Evolutionary conservation across 2,113 vertebrate genomes (phyloP).

Genomic region (Tenrec ecaudatus): DNA sequence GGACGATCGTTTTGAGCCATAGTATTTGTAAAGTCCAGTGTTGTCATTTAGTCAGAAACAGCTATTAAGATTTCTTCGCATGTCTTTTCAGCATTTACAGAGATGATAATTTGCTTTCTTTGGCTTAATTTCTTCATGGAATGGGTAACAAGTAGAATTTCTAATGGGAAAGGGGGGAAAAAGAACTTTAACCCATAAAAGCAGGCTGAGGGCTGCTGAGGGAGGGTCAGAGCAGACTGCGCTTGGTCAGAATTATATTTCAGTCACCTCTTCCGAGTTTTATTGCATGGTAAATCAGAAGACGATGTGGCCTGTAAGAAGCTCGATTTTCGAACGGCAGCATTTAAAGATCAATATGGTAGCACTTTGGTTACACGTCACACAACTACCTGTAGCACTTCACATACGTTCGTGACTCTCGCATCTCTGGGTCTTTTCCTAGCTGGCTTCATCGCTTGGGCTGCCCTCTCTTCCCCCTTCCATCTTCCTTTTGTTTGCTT

Average conservation of each 20-base stretch:
- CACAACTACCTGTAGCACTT: too few species aligned
- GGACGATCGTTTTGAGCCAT: constrained; percentile 31
- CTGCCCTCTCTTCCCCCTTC: not conserved
- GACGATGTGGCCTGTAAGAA: not conserved
- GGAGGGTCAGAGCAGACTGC: not conserved
- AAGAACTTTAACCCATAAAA: not conserved
- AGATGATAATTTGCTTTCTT: constrained; percentile 50
- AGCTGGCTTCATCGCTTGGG: not conserved
- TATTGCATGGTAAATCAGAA: not conserved
- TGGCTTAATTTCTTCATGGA: constrained; percentile 43
- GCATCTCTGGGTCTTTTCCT: accelerated
- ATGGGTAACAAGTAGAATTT: constrained; percentile 43
- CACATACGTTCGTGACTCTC: too few species aligned
- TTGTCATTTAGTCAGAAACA: constrained; percentile 59
- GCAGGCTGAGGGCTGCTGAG: not conserved
- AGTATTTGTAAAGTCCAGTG: constrained; percentile 61
- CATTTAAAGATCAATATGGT: not conserved
- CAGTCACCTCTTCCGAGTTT: constrained; percentile 5
- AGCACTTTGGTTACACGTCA: not conserved
- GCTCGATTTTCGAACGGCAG: constrained; percentile 32
- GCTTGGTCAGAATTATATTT: not conserved
- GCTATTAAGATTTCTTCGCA: constrained; percentile 45
- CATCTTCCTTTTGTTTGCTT: not conserved
- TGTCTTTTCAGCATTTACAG: constrained; percentile 57
- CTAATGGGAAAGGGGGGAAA: constrained; percentile 39